phyloP scores from a whole-genome alignment of 2,797 vertebrate species.

The Oreortyx pictus region DNA sequence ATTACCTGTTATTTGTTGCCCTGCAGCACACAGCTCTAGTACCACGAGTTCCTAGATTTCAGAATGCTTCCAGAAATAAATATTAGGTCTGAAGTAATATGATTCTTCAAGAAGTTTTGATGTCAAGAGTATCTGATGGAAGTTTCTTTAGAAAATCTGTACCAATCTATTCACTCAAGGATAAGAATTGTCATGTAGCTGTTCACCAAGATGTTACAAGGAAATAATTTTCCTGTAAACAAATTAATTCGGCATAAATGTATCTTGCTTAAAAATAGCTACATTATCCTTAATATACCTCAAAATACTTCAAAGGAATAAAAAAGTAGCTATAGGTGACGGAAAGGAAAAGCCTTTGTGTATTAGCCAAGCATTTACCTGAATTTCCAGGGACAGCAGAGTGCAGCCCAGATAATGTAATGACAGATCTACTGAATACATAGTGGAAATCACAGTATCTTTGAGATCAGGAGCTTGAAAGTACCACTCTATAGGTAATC shows the following conservation, averaged over 20 bases:
- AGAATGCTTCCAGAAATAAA: not conserved
- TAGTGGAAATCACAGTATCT: not conserved
- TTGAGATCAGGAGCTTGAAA: not conserved
- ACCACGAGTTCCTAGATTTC: not conserved
- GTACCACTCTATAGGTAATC: not conserved
- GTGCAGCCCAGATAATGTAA: not conserved
- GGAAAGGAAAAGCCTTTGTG: not conserved
- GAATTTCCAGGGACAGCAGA: not conserved
- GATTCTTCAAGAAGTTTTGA: not conserved
- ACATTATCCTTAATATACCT: not conserved
- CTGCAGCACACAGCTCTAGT: not conserved
- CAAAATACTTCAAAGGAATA: not conserved
- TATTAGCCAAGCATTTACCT: not conserved
- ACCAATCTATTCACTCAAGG: not conserved
- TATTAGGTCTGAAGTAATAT: not conserved
- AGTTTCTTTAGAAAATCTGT: not conserved
- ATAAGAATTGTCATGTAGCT: not conserved
- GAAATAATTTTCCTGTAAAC: not conserved
- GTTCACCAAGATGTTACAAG: not conserved
- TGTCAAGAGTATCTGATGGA: not conserved
- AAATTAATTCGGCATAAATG: not conserved
- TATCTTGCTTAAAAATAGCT: not conserved
- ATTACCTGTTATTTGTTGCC: not conserved
- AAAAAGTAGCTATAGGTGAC: too few relatives aligned
- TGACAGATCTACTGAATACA: rapidly evolving